phyloP scores from a whole-genome alignment of 2,888 invertebrate genomes.

The Coenonympha arcania region DNA sequence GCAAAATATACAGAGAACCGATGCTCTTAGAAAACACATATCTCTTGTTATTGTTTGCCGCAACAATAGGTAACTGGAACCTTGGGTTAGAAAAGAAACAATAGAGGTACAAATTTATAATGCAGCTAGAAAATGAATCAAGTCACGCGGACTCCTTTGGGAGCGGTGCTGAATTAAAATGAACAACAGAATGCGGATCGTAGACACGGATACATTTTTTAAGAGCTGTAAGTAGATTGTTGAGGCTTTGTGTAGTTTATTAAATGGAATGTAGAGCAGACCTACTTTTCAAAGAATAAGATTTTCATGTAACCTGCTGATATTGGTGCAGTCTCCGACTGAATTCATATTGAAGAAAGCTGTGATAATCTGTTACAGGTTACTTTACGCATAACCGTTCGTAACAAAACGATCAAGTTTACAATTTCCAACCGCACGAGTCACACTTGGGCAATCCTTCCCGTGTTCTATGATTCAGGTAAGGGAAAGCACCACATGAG shows the following conservation, averaged over 20 bases:
- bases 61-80: conserved; percentile 62
- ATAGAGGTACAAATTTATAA: conserved; percentile 67
- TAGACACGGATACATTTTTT: conserved; percentile 28
- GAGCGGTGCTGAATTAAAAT: conserved; percentile 58
- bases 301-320: too few species aligned
- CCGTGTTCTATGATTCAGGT: too few species aligned
- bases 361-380: too few species aligned
- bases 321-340: too few species aligned
- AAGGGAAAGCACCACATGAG: too few species aligned
- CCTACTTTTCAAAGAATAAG: not conserved
- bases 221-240: not conserved
- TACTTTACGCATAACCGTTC: too few species aligned
- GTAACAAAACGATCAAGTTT: too few species aligned
- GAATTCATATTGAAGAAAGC: too few species aligned
- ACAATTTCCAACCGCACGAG: too few species aligned
- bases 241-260: not conserved
- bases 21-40: conserved; percentile 10
- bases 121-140: conserved; percentile 68
- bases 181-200: conserved; percentile 49
- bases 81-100: conserved; percentile 64
- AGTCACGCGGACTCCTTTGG: conserved; percentile 55
- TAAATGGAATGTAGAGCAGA: too few species aligned
- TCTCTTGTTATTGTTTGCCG: conserved; percentile 48
- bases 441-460: too few species aligned
- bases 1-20: not conserved